These are phyloP conservation scores for Colletes latitarsis DNA, from an alignment of 1,140 invertebrate species.

Conservation along the genomic window DNA sequence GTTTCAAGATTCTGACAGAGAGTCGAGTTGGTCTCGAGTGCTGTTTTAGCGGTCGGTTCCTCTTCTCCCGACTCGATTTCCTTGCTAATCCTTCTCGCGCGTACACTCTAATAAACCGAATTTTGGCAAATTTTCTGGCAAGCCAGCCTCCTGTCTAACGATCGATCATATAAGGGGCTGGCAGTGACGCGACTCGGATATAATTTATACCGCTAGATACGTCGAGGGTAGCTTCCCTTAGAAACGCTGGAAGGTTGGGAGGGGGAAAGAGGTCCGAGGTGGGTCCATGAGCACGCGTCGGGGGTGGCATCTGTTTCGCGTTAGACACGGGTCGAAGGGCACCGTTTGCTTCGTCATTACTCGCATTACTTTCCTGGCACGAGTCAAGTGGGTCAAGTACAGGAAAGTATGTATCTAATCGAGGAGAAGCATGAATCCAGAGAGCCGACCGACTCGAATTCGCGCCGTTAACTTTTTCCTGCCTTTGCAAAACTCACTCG, in stretches of 20 bases:
- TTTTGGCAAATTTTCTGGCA: conserved; percentile 79
- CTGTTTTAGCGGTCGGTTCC: too few relatives aligned
- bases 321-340: conserved; percentile 81
- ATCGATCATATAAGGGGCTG: conserved; percentile 81
- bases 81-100: too few relatives aligned
- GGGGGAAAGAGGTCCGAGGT: conserved; percentile 25
- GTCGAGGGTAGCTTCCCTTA: conserved; percentile 76
- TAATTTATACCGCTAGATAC: conserved; percentile 81
- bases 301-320: conserved; percentile 80
- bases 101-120: conserved; percentile 3
- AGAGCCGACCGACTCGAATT: background rate
- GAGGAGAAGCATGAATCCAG: conserved; percentile 27
- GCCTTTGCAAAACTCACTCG: background rate
- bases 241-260: conserved; percentile 35
- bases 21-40: background rate
- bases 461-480: background rate
- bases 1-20: background rate
- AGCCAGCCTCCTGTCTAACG: conserved; percentile 77
- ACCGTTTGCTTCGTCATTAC: conserved; percentile 74
- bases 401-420: conserved; percentile 54
- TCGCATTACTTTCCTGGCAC: conserved; percentile 65
- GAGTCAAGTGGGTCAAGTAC: conserved; percentile 77
- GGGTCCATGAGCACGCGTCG: conserved; percentile 42
- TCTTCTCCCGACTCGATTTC: too few relatives aligned
- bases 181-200: conserved; percentile 78